Evolutionary conservation across 1,140 invertebrate species (phyloP).

Genomic region (Frieseomelitta varia): DNA sequence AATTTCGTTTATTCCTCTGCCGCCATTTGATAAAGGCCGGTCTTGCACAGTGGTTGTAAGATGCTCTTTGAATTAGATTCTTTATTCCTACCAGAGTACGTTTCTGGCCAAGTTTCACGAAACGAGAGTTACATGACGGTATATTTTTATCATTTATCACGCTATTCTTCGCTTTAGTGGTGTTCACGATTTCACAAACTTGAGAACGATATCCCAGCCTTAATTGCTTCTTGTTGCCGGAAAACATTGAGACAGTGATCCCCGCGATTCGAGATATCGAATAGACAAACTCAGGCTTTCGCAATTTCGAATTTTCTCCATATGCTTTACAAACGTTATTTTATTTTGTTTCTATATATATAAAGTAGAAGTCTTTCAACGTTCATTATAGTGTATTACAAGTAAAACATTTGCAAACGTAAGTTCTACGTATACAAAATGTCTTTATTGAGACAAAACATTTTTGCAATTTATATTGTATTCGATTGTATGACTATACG

Average conservation of each 20-base stretch:
- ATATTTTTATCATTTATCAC: not conserved
- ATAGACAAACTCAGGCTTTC: not conserved
- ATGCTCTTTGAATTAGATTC: slow-evolving; percentile 2
- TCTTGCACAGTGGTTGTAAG: slow-evolving; percentile 38
- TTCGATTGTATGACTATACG: not conserved
- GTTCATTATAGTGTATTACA: not conserved
- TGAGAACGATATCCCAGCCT: not conserved
- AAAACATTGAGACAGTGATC: slow-evolving; percentile 15
- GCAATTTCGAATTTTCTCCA: not conserved
- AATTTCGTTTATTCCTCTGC: slow-evolving; percentile 44
- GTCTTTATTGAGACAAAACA: not conserved
- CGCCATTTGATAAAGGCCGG: slow-evolving; percentile 51
- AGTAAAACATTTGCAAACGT: slow-evolving; percentile 12
- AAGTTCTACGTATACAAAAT: not conserved
- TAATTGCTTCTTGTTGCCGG: slow-evolving; percentile 9
- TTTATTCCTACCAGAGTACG: not conserved
- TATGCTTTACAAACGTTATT: not conserved
- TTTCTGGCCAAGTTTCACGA: not conserved
- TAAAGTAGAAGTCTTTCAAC: too few relatives aligned
- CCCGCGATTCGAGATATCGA: not conserved
- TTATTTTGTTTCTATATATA: not conserved
- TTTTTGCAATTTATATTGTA: not conserved
- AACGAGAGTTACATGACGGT: not conserved
- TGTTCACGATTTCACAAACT: not conserved
- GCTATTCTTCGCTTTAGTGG: not conserved